These are phyloP conservation scores for Acronicta psi DNA, from an alignment of 2,888 invertebrate species.

Conservation along the genomic window DNA sequence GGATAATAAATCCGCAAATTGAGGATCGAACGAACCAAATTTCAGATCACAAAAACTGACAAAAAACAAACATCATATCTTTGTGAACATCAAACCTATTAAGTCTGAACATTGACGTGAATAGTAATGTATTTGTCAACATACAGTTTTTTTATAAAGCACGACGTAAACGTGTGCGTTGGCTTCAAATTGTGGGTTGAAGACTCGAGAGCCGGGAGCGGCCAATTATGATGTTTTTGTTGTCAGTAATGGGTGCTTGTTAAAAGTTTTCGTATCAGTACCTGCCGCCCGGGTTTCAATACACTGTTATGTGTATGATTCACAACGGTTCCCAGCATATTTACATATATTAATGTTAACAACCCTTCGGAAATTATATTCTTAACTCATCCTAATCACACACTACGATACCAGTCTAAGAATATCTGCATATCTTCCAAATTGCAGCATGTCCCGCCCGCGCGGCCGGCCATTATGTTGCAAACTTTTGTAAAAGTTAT, in stretches of 20 bases:
- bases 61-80: slow-evolving; percentile 56
- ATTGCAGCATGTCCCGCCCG: slow-evolving; percentile 3
- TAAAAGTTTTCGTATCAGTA: slow-evolving; percentile 50
- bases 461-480: slow-evolving; percentile 9
- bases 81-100: slow-evolving; percentile 45
- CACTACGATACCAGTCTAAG: background rate
- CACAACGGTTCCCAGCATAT: slow-evolving; percentile 32
- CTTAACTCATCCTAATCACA: slow-evolving; percentile 20
- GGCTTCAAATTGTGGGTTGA: slow-evolving; percentile 23
- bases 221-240: slow-evolving; percentile 68
- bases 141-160: slow-evolving; percentile 41
- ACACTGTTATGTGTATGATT: slow-evolving; percentile 16
- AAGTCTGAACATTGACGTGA: slow-evolving; percentile 43
- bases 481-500: slow-evolving; percentile 15
- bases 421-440: background rate
- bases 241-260: slow-evolving; percentile 60
- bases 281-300: slow-evolving; percentile 28
- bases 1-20: slow-evolving; percentile 74
- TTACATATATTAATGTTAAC: slow-evolving; percentile 50
- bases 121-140: slow-evolving; percentile 43
- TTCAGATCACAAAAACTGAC: slow-evolving; percentile 50
- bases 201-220: slow-evolving; percentile 45
- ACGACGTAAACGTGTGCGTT: slow-evolving; percentile 46
- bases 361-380: slow-evolving; percentile 20
- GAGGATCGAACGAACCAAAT: slow-evolving; percentile 63